A percentile compares a stretch with the other conserved stretches of the same genome.
These are phyloP conservation scores for Limnephilus lunatus DNA, from an alignment of 2,888 invertebrate genomes.

Conservation along the genomic window DNA sequence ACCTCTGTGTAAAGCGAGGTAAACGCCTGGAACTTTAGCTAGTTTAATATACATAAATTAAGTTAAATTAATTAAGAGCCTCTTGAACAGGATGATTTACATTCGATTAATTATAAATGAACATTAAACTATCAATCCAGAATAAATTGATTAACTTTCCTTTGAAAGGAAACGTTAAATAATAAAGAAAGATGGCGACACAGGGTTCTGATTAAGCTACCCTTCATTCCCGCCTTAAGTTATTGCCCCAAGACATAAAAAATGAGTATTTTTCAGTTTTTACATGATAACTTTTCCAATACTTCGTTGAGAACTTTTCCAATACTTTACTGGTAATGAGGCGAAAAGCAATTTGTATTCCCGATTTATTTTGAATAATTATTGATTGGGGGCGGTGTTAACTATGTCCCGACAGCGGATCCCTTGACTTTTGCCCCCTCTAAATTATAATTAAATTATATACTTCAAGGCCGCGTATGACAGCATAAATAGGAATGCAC, in stretches of 20 bases:
- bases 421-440: too few relatives aligned
- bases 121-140: background rate
- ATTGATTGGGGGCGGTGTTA: background rate
- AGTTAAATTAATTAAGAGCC: too few relatives aligned
- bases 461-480: too few relatives aligned
- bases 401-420: background rate
- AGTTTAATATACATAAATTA: too few relatives aligned
- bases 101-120: background rate
- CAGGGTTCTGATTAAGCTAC: background rate
- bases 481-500: too few relatives aligned
- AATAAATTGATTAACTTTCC: background rate
- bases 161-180: background rate
- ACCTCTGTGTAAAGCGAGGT: too few relatives aligned
- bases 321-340: slow-evolving; percentile 10
- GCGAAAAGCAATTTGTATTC: slow-evolving; percentile 11
- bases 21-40: too few relatives aligned
- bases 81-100: background rate
- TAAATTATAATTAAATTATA: too few relatives aligned
- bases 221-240: background rate
- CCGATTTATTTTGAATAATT: background rate
- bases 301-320: background rate
- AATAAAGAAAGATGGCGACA: background rate
- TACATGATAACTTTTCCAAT: background rate
- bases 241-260: background rate
- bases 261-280: background rate